phyloP scores from a whole-genome alignment of 2,888 invertebrate species.

The Ochlodes sylvanus region DNA sequence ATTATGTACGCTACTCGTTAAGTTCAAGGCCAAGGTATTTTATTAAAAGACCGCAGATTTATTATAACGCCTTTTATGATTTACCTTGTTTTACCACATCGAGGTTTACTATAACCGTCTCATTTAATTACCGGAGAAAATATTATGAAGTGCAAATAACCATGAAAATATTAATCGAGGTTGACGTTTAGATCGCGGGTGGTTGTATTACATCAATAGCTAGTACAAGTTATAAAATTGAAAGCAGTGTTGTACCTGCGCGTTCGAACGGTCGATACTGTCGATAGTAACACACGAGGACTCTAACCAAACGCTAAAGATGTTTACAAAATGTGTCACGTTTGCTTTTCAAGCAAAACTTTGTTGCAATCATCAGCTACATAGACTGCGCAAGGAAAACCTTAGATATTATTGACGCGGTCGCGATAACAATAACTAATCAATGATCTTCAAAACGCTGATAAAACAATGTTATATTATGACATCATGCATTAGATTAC shows the following conservation, averaged over 20 bases:
- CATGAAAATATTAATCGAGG: constrained; percentile 14
- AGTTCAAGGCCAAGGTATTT: constrained; percentile 10
- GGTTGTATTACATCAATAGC: constrained; percentile 24
- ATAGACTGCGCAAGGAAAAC: constrained; percentile 13
- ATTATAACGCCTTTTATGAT: neutral
- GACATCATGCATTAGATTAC: constrained; percentile 29
- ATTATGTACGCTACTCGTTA: neutral
- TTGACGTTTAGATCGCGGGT: constrained; percentile 11
- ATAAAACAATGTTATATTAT: constrained; percentile 21
- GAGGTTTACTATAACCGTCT: neutral
- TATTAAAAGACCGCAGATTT: neutral
- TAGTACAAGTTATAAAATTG: constrained; percentile 40
- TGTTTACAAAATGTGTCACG: constrained; percentile 77
- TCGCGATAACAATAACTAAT: constrained; percentile 16
- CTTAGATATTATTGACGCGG: neutral
- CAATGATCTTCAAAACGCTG: constrained; percentile 15
- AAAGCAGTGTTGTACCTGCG: constrained; percentile 44
- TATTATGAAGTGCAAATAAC: constrained; percentile 5
- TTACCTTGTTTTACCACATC: neutral
- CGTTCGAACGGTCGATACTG: constrained; percentile 35
- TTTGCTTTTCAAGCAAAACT: constrained; percentile 58
- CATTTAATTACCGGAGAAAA: constrained; percentile 6
- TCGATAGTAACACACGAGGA: constrained; percentile 45
- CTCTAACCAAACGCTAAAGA: constrained; percentile 65
- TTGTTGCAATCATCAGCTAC: constrained; percentile 53